Evolutionary conservation across 2,113 vertebrate species (phyloP).

Genomic region (Phoxinus phoxinus): DNA sequence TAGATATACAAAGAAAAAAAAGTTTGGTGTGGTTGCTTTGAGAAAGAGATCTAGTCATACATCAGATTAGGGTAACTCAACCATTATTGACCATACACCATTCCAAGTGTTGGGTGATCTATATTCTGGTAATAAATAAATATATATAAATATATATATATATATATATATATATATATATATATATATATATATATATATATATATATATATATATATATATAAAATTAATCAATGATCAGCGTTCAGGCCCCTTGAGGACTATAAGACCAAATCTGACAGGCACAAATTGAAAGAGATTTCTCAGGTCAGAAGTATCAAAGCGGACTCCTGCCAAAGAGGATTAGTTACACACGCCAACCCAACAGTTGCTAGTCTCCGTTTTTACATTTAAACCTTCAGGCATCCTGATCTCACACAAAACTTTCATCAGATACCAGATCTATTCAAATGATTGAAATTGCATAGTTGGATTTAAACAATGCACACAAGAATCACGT

Average conservation of each 20-base stretch:
- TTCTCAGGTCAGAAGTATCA: constrained; percentile 11
- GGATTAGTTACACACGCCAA: background rate
- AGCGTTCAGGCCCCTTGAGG: background rate
- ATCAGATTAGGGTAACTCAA: background rate
- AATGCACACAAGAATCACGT: too few species aligned
- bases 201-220: too few species aligned
- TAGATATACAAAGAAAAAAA: background rate
- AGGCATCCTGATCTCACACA: background rate
- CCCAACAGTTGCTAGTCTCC: background rate
- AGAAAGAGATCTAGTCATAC: background rate
- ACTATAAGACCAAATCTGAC: background rate
- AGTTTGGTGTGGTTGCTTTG: background rate
- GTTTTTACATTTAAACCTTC: background rate
- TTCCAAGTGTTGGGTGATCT: background rate
- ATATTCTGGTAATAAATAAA: background rate
- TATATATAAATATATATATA: too few species aligned
- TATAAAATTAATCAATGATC: background rate
- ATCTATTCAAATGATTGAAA: constrained; percentile 7
- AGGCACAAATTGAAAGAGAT: background rate
- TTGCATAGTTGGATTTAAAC: too few species aligned
- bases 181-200: too few species aligned
- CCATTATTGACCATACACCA: background rate
- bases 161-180: too few species aligned
- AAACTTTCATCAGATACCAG: background rate
- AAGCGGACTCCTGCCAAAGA: background rate